Base-by-base conservation (phyloP, 2,113 vertebrate species). In the Catagonus wagneri region DNA sequence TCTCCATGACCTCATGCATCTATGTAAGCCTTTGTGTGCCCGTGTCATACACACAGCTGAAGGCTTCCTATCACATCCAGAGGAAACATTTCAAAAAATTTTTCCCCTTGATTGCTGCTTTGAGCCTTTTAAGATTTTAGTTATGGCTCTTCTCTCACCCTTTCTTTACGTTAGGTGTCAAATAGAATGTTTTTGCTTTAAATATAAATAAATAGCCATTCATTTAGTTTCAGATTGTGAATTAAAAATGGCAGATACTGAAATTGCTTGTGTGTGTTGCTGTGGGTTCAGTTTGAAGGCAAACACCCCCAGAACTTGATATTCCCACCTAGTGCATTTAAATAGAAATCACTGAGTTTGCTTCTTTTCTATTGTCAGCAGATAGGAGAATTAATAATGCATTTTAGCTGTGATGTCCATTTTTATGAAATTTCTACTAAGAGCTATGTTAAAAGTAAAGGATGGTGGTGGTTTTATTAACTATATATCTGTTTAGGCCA, bases 401-500 rank as follows among this genome's bases (percentile, higher is more conserved):
- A 93, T 98, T 97, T 96, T 98, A 98, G 98, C 95, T 98, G 95
- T 97, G 97, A 98, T 97, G 96, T 98, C 98, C 98, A 96, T 98
- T 98, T 98, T 98, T 98, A 98, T 97, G 97, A 98, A 98, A 98
- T 98, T 98, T 98, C 95, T 98, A 98, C 98, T 94, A 98, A 98
- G 97, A 98, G 98, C 98, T 98, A 98, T 98, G 98, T 98, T 98
- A 98, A 98, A 97, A 98, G 98, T 98, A 98, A 98, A 98, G 96
- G 97, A 95, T 98, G 98, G 98, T 98, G 98, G 98, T 98, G 98
- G 98, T 98, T 98, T 98, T 98, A 98, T 98, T 98, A 98, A 98
- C 97, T 98, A 85, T 97, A 81, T 97, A 98, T 96, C 96, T 98
- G 96, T 98, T 97, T 95, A 98, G 98, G 98, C 97, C 98, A 95